Base-by-base conservation (phyloP, 2,888 invertebrate species). In the Maniola hyperantus region DNA sequence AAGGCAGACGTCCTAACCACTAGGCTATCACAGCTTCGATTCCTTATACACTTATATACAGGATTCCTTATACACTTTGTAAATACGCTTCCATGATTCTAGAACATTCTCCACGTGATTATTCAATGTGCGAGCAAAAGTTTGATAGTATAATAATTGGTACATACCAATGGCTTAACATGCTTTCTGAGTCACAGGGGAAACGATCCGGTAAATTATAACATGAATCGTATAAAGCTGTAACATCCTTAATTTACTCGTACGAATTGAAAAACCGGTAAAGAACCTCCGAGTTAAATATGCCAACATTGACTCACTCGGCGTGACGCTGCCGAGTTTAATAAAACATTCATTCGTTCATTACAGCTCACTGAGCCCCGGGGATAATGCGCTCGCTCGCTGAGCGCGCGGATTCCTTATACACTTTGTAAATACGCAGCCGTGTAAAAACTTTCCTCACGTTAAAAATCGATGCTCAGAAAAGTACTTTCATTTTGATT, bases 281-380 rank as follows among this genome's bases (percentile, higher is more conserved):
- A 10, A 13, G 50, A 51, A 18, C 10, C 13, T 26, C 6, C 6
- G 50, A 51, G 62, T 62, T 46, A 61, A 70, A 67, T 70, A 48
- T 48, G 67, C 54, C 69, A 68, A 64, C 68, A 68, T 71, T 68
- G 51, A 69, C 57, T 50, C 67, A 66, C 72, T 75, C 69, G 69
- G 72, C 72, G 65, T 67, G 71, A 69, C 54, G 54, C 18, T 39
- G 39, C 39, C 39, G 55, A 18, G 55, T 55, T 73, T 72, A 74
- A 78, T 81, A 77, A 79, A 80, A 77, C 77, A 82, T 80, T 82
- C 77, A 81, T 75, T 80, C 75, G 76, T 76, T 82, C 81, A 82
- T 80, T 79, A 78, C 74, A 65, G 75, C 75, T 61, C 69, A 60
- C 66, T 66, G 68, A 64, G 73, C 80, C 71, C 74, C 26, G 33